These are phyloP conservation scores for Hydropotes inermis DNA, from an alignment of 2,113 vertebrate species.

Conservation along the genomic window DNA sequence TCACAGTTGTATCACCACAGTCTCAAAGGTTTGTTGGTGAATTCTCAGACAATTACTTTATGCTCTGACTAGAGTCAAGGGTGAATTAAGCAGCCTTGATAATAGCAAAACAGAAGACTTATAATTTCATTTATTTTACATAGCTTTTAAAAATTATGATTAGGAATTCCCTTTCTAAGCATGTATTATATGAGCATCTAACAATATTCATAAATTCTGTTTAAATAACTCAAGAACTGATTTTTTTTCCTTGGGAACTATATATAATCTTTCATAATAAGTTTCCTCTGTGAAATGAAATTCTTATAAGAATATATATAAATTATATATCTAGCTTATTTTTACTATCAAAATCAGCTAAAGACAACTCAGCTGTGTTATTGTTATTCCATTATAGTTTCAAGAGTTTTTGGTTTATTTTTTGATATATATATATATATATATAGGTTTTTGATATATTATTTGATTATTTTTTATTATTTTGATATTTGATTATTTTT, in stretches of 20 bases:
- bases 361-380: background rate
- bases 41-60: background rate
- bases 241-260: background rate
- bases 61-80: background rate
- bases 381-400: background rate
- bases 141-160: background rate
- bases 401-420: background rate
- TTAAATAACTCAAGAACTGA: background rate
- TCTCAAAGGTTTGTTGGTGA: background rate
- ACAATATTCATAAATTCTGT: background rate
- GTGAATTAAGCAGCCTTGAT: background rate
- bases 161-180: background rate
- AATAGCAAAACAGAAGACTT: background rate
- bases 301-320: background rate
- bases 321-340: background rate
- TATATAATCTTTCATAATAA: background rate
- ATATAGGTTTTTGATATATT: background rate
- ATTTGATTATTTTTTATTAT: too few species aligned
- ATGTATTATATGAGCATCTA: background rate
- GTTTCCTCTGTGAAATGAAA: background rate
- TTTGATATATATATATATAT: background rate
- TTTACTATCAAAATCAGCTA: conserved; percentile 3
- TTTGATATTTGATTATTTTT: too few species aligned
- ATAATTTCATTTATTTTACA: background rate
- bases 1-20: background rate